Base-by-base conservation (phyloP, 2,888 invertebrate species). In the Caenorhabditis sulstoni region DNA sequence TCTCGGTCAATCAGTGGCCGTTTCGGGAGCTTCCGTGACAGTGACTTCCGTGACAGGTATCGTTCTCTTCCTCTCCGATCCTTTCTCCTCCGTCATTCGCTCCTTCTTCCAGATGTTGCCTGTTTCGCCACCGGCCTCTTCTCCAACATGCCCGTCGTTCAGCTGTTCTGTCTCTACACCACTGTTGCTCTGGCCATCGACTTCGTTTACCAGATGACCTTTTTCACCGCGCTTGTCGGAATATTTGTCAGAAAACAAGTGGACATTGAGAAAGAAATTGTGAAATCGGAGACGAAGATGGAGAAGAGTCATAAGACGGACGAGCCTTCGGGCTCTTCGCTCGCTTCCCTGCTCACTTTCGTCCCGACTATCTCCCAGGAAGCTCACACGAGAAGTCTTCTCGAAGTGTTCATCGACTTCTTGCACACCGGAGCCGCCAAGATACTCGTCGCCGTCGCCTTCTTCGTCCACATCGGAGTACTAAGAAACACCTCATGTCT, bases 121-220 rank as follows among this genome's bases (percentile, higher is more conserved):
- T 88, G 88, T 57, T 89, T 89, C 50, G 86, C 84, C n/a, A 87
- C 87, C 18, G 89, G 89, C 8, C 62, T 89, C 14, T 84, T 88
- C 67, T 88, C 88, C 0, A 87, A 88, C 47, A 83, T 89, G 85
- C 89, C 89, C 1, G 88, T 89, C 11, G 88, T 89, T 8, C 86
- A 83, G 39, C 81, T 89, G 8, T 89, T 89, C 74, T 89, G 88
- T 70, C 67, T 89, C 14, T 89, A 88, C 81, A 86, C 87, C 0
- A 85, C 88, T 9, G 81, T 89, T 4, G 88, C 88, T 14, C 76
- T 89, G 22, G 81, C 87, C 52, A 77, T 89, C 41, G 89, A 89
- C 73, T 89, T 87, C 64, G 55, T 89, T 52, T 89, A 89, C 59
- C 89, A 89, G 81, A 81, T 89, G 77, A 89, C 89, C 4, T 86